phyloP scores from a whole-genome alignment of 2,797 vertebrate species.

The Cynopterus sphinx region DNA sequence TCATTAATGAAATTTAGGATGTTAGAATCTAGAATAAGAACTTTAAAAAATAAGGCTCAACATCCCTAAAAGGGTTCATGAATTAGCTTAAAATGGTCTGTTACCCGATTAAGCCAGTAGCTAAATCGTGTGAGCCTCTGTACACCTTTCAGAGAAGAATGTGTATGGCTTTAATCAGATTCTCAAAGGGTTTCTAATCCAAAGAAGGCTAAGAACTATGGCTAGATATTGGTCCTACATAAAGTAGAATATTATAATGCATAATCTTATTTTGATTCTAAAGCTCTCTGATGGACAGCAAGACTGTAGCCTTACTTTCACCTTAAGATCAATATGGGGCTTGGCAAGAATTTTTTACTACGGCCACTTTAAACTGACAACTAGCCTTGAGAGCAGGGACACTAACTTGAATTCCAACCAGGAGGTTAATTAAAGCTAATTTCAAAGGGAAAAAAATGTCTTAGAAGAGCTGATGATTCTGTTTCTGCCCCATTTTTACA shows the following conservation, averaged over 20 bases:
- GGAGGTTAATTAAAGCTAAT: constrained; percentile 10
- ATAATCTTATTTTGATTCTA: background rate
- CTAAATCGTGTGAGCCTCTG: background rate
- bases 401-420: constrained; percentile 44
- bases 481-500: background rate
- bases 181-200: background rate
- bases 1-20: background rate
- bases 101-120: background rate
- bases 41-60: background rate
- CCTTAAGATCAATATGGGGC: background rate
- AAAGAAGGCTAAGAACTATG: background rate
- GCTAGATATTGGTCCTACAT: background rate
- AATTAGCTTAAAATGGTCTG: background rate
- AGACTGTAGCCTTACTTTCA: background rate
- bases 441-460: constrained; percentile 19
- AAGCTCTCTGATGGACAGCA: background rate
- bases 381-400: constrained; percentile 25
- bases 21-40: background rate
- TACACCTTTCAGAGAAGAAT: background rate
- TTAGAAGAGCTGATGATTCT: background rate
- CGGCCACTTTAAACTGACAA: background rate
- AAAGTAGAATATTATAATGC: background rate
- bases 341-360: constrained; percentile 43
- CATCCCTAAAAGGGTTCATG: background rate
- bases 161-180: background rate